phyloP scores from a whole-genome alignment of 2,888 invertebrate genomes.

The Reticulitermes lucifugus region DNA sequence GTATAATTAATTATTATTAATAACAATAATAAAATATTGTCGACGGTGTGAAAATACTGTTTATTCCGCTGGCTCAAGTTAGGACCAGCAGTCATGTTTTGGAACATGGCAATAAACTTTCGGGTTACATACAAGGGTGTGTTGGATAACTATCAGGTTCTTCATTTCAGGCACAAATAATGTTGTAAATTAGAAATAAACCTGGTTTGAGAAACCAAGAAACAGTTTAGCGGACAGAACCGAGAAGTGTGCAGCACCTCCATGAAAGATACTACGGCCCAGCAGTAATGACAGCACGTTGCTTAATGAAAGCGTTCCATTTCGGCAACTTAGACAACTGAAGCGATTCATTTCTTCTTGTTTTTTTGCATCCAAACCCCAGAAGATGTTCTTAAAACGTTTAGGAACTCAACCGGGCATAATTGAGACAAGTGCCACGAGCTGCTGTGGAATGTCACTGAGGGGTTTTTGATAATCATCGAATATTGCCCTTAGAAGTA shows the following conservation, averaged over 20 bases:
- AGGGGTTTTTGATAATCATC: not conserved
- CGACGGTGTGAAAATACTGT: too few relatives aligned
- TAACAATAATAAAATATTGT: too few relatives aligned
- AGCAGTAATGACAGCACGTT: not conserved
- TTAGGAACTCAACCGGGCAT: not conserved
- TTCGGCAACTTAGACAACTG: not conserved
- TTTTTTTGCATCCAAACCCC: not conserved
- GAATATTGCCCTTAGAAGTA: not conserved
- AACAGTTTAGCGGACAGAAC: too few relatives aligned
- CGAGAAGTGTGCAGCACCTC: not conserved
- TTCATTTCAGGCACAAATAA: too few relatives aligned
- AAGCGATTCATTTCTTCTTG: not conserved
- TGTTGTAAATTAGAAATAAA: too few relatives aligned
- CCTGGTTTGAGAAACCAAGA: too few relatives aligned
- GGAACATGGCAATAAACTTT: too few relatives aligned
- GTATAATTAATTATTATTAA: too few relatives aligned
- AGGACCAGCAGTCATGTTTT: too few relatives aligned
- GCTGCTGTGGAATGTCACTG: not conserved
- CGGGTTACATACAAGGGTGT: too few relatives aligned
- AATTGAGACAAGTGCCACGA: constrained; percentile 16
- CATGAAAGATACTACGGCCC: not conserved
- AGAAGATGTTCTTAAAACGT: constrained; percentile 6
- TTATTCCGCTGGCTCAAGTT: too few relatives aligned
- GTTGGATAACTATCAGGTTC: too few relatives aligned
- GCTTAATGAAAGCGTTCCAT: not conserved